phyloP scores from a whole-genome alignment of 2,888 invertebrate genomes.

The Drosophila setosimentum region DNA sequence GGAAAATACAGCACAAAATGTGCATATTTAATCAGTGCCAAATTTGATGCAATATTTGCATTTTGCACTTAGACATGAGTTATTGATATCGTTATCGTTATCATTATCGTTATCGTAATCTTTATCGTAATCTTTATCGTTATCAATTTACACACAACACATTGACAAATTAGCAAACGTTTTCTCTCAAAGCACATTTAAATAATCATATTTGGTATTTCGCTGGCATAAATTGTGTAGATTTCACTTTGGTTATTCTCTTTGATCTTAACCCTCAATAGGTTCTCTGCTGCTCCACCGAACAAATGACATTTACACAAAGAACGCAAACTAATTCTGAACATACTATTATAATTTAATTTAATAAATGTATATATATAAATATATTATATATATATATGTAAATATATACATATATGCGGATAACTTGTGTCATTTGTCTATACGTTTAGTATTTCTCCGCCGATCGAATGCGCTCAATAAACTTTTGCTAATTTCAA shows the following conservation, averaged over 20 bases:
- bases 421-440: slow-evolving; percentile 33
- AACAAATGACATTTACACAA: slow-evolving; percentile 66
- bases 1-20: slow-evolving; percentile 60
- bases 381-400: slow-evolving; percentile 27
- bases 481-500: slow-evolving; percentile 56
- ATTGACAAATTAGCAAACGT: slow-evolving; percentile 51
- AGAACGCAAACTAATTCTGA: slow-evolving; percentile 51
- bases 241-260: not conserved
- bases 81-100: slow-evolving; percentile 49
- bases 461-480: slow-evolving; percentile 36
- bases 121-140: slow-evolving; percentile 26
- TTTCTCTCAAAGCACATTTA: slow-evolving; percentile 49
- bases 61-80: slow-evolving; percentile 49
- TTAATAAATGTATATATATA: slow-evolving; percentile 41
- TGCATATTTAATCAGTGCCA: slow-evolving; percentile 72
- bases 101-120: slow-evolving; percentile 27
- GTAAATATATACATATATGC: slow-evolving; percentile 47
- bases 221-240: slow-evolving; percentile 6
- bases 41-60: slow-evolving; percentile 32
- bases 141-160: slow-evolving; percentile 55
- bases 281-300: slow-evolving; percentile 3
- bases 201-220: slow-evolving; percentile 28
- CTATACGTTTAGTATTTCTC: slow-evolving; percentile 30
- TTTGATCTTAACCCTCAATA: slow-evolving; percentile 3
- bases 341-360: slow-evolving; percentile 35